A percentile compares a stretch with the other conserved stretches of the same genome.
Conservation (phyloP, 2,888 invertebrate genomes). For the Oligia fasciuncula region DNA sequence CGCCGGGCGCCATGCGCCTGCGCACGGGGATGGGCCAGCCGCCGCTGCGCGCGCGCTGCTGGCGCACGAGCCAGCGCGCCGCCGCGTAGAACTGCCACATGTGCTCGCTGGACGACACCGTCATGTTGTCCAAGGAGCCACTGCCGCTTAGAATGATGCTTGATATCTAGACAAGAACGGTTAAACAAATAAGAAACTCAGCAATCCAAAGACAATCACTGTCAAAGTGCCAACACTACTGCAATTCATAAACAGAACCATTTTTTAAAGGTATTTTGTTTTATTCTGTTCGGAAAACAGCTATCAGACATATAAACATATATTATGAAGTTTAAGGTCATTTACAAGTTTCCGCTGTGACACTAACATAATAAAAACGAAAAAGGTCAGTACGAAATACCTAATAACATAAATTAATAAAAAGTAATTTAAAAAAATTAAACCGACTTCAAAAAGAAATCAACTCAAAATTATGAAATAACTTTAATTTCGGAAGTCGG, state of each 20-base stretch:
- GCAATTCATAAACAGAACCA: background rate
- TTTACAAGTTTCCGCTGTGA: too few relatives aligned
- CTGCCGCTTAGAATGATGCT: slow-evolving; percentile 92
- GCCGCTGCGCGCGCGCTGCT: slow-evolving; percentile 95
- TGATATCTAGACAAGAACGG: slow-evolving; percentile 84
- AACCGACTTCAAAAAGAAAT: too few relatives aligned
- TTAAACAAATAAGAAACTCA: background rate
- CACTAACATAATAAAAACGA: too few relatives aligned
- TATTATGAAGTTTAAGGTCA: too few relatives aligned
- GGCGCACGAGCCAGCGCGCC: slow-evolving; percentile 96
- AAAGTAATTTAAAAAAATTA: too few relatives aligned
- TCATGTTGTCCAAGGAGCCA: slow-evolving; percentile 94
- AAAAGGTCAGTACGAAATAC: too few relatives aligned
- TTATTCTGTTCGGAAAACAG: too few relatives aligned
- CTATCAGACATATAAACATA: too few relatives aligned
- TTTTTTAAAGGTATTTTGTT: too few relatives aligned
- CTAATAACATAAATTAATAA: too few relatives aligned
- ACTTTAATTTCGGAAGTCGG: too few relatives aligned
- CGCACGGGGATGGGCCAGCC: slow-evolving; percentile 98
- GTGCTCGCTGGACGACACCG: slow-evolving; percentile 95
- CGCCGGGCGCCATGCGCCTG: slow-evolving; percentile 93
- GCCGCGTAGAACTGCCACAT: slow-evolving; percentile 97
- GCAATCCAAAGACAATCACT: background rate
- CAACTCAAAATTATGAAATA: too few relatives aligned
- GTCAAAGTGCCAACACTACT: background rate